phyloP scores from a whole-genome alignment of 2,888 invertebrate genomes.

The Esperia sulphurella region DNA sequence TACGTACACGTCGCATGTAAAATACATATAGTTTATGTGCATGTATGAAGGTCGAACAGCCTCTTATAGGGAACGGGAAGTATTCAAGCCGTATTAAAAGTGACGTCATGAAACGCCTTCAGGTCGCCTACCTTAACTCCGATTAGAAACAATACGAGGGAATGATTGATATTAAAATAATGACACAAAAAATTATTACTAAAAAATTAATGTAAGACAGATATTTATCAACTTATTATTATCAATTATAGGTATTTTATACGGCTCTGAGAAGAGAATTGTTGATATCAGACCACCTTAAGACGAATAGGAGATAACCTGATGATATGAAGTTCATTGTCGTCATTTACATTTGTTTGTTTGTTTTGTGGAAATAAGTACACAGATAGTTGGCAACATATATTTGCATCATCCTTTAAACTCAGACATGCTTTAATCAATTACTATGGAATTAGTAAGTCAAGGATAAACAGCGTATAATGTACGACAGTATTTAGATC shows the following conservation, averaged over 20 bases:
- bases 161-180: no score
- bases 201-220: background rate
- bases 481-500: background rate
- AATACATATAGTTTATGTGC: no score
- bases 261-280: conserved; percentile 12
- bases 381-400: conserved; percentile 8
- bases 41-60: conserved; percentile 45
- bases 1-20: background rate
- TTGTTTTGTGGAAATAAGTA: conserved; percentile 6
- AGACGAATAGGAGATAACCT: conserved; percentile 38
- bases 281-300: conserved; percentile 28
- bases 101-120: conserved; percentile 28
- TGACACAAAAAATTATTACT: no score
- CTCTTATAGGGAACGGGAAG: conserved; percentile 66
- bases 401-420: background rate
- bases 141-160: background rate
- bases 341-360: conserved; percentile 27
- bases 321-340: conserved; percentile 41
- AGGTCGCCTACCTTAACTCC: background rate
- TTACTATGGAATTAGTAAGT: no score
- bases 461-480: background rate
- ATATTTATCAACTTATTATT: background rate
- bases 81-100: conserved; percentile 22
- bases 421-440: no score
- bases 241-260: conserved; percentile 11